Base-by-base conservation (phyloP, 2,888 invertebrate species). In the Chromoteleia sp. region DNA sequence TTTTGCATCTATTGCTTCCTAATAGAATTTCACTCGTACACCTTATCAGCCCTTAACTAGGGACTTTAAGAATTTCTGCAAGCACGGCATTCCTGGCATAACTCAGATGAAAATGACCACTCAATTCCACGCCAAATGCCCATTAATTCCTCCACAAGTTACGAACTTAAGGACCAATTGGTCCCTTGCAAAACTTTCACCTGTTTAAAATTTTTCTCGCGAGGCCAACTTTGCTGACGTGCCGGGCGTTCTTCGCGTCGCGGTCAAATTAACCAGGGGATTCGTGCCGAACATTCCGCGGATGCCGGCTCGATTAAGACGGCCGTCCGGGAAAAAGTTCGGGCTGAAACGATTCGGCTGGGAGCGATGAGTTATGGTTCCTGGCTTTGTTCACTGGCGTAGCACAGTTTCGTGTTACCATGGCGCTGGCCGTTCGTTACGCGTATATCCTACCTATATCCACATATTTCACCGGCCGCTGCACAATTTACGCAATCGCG, bases 281-380 rank as follows among this genome's bases (percentile, higher is more conserved):
- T 56, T n/a, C 48, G 25, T 14, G 52, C 52, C 45, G 68, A 36
- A 65, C 71, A 78, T 71, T 63, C 71, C 58, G 36, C 39, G 39
- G 15, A 73, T 73, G 45, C 67, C 80, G 5, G 52, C 39, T 63
- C 75, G 70, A 81, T 81, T 70, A 76, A 70, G 70, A 73, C 45
- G 56, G 12, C 48, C 21, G 21, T 68, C 59, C 56, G 43, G 29
- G 17, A 59, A 71, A 79, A 73, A 48, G 36, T 63, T 70, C 8
- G 33, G 14, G 67, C 73, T 77, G 39, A 21, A 79, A 63, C 77
- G 81, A 81, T 83, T 61, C 65, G 68, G 45, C 65, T 81, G 82
- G 56, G 76, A 83, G 78, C 59, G 76, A 85, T 85, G 86, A 87
- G 84, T 87, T 86, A 87, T 85, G 83, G 84, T 84, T 85, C 39